These are phyloP conservation scores for Irena cyanogastra DNA, from an alignment of 2,113 vertebrate species.

Conservation along the genomic window DNA sequence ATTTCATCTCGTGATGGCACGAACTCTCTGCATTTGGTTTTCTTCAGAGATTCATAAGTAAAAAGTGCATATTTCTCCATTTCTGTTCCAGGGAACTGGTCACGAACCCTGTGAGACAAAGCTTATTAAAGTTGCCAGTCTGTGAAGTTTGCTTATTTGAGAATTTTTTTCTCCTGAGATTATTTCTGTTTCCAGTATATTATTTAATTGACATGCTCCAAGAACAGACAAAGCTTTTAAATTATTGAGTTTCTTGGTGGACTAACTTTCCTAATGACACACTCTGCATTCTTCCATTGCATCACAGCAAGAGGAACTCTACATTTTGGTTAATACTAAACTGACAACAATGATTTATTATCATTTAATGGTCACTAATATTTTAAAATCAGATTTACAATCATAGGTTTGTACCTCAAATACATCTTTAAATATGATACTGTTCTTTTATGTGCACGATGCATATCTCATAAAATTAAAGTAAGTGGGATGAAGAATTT, in stretches of 20 bases:
- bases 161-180: neutral
- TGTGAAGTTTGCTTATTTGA: neutral
- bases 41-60: conserved; percentile 86
- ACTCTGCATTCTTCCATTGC: neutral
- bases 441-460: neutral
- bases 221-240: neutral
- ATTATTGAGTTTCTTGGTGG: neutral
- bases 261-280: neutral
- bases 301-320: neutral
- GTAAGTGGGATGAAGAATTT: neutral
- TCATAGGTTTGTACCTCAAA: neutral
- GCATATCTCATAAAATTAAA: neutral
- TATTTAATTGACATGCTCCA: neutral
- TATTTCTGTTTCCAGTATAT: neutral
- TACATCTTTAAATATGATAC: neutral
- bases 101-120: conserved; percentile 78
- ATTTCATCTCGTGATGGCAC: conserved; percentile 93
- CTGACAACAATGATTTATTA: neutral
- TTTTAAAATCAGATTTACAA: neutral
- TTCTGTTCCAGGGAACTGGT: conserved; percentile 86
- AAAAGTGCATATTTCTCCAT: conserved; percentile 89
- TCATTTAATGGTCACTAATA: neutral
- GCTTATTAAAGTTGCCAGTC: neutral
- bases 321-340: neutral
- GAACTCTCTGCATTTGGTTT: conserved; percentile 87